Conservation (phyloP, 1,140 invertebrate genomes). For the Archivesica marissinica region DNA sequence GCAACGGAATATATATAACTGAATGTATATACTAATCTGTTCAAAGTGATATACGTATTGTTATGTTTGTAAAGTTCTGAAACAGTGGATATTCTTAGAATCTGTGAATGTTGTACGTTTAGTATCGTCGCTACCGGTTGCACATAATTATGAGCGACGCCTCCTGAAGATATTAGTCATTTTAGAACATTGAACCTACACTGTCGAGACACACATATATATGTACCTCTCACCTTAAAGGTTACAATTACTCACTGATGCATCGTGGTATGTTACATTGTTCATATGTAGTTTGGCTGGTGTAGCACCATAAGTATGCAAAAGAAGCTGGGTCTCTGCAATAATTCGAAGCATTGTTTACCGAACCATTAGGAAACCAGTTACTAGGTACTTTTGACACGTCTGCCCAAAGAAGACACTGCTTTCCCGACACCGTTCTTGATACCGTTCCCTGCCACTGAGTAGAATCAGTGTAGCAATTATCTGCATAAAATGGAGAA, state of each 20-base stretch:
- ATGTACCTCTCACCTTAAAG: too few species aligned
- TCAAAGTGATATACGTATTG: too few species aligned
- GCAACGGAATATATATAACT: conserved; percentile 53
- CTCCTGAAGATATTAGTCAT: too few species aligned
- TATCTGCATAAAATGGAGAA: not conserved
- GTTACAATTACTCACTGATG: not conserved
- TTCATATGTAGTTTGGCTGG: not conserved
- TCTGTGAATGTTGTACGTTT: too few species aligned
- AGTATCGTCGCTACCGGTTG: too few species aligned
- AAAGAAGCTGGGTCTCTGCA: not conserved
- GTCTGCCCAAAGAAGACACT: not conserved
- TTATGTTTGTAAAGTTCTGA: too few species aligned
- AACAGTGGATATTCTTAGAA: too few species aligned
- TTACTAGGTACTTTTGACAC: not conserved
- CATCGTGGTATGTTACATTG: not conserved
- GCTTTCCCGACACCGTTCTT: not conserved
- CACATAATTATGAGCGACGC: too few species aligned
- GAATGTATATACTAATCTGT: too few species aligned
- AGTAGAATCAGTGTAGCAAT: not conserved
- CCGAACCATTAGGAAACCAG: not conserved
- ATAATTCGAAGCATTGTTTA: not conserved
- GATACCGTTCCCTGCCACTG: not conserved
- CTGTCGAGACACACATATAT: too few species aligned
- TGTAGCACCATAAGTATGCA: not conserved
- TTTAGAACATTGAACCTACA: too few species aligned